Evolutionary conservation across 64 coral and sea anemone species (phyloP), one percentile per base, ranked within the genome.

Genomic region (Platygyra sinensis): DNA sequence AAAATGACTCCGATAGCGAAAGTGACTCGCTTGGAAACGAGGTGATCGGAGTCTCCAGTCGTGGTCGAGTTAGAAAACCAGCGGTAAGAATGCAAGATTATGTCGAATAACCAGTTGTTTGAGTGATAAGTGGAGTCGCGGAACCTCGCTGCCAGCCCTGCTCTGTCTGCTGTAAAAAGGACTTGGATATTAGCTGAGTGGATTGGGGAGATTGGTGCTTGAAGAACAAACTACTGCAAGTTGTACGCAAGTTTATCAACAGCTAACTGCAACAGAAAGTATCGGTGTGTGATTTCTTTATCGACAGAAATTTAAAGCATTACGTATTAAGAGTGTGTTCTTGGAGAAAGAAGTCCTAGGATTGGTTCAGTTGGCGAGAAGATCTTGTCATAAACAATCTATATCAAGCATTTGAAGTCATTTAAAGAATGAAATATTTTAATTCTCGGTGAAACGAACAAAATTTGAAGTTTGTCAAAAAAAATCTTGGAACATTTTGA

Each of bases 71-170:
- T 11, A 91, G 97, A 6, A 80, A 94, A 61, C 94, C 94, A 32
- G 90, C 97, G 4, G 88, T 87, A 27, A 88, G 91, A 89, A 99
- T 99, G 97, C 64, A 96, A 64, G 97, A 99, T 89, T 99, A 93
- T 80, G 86, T 99, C 15, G 94, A 99, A 36, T 99, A 83, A 89
- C 28, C 27, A 0, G 3, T 80, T 9, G 29, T 7, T 61, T 25
- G 25, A 55, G 8, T 69, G 22, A 8, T 27, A 69, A 69, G 22
- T 69, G n/a, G 25, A 25, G 65, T 28, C 22, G 54, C 10, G 7
- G 65, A 69, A 69, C 65, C 22, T 69, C 65, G 76, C 22, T 6
- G 76, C 33, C 0, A 4, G 17, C 14, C 13, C 3, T 24, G 32
- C 27, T 17, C 2, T 12, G n/a, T 59, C 27, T 33, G 52, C 6